Percentiles rank a stretch among this genome's conserved stretches.
These are phyloP conservation scores for Cerastoderma edule DNA, from an alignment of 2,888 invertebrate genomes.

Conservation along the genomic window DNA sequence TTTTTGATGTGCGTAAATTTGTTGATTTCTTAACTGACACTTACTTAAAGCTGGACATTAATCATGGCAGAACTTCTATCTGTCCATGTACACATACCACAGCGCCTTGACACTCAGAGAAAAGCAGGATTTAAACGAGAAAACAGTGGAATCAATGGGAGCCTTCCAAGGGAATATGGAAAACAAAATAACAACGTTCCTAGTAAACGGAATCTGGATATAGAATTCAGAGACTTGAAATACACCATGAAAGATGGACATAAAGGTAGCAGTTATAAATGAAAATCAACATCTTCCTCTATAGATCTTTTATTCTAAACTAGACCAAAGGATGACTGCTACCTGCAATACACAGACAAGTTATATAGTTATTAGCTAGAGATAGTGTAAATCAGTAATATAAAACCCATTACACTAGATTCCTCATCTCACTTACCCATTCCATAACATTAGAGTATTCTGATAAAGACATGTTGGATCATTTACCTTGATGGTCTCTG, in stretches of 20 bases:
- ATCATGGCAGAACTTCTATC: slow-evolving; percentile 82
- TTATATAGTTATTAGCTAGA: too few relatives aligned
- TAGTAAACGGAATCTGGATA: slow-evolving; percentile 90
- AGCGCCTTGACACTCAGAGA: slow-evolving; percentile 53
- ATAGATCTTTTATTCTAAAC: too few relatives aligned
- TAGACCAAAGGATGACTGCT: too few relatives aligned
- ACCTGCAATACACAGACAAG: too few relatives aligned
- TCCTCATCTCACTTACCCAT: too few relatives aligned
- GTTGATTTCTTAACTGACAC: neutral
- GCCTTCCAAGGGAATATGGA: slow-evolving; percentile 10
- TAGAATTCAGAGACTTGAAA: slow-evolving; percentile 94
- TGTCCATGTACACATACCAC: slow-evolving; percentile 82
- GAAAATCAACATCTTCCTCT: too few relatives aligned
- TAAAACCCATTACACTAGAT: too few relatives aligned
- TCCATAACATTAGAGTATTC: too few relatives aligned
- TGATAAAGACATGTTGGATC: neutral
- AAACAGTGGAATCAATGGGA: slow-evolving; percentile 22
- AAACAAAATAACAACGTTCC: slow-evolving; percentile 63
- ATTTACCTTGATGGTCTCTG: slow-evolving; percentile 60
- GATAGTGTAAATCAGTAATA: too few relatives aligned
- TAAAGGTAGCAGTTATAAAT: too few relatives aligned
- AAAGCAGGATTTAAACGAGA: slow-evolving; percentile 31
- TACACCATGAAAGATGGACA: slow-evolving; percentile 92
- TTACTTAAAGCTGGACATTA: neutral
- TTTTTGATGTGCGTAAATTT: too few relatives aligned